These are phyloP conservation scores for Aulostomus chinensis DNA, from an alignment of 2,797 vertebrate species.

Conservation along the genomic window DNA sequence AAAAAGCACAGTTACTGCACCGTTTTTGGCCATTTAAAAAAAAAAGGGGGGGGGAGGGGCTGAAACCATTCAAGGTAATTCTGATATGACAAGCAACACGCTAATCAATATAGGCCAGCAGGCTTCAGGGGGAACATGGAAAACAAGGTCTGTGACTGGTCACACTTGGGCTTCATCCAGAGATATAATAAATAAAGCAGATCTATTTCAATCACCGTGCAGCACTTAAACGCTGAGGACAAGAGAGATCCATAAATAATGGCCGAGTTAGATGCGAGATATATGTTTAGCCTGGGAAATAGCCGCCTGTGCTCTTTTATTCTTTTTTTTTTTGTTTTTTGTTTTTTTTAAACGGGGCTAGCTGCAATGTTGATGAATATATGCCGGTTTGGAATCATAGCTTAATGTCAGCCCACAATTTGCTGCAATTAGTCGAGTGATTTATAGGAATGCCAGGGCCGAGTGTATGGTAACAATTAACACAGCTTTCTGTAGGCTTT, in stretches of 20 bases:
- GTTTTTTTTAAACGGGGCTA: slow-evolving; percentile 67
- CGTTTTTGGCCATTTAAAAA: slow-evolving; percentile 4
- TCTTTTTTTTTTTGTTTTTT: slow-evolving; percentile 77
- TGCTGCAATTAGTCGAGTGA: slow-evolving; percentile 83
- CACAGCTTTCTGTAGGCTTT: slow-evolving; percentile 74
- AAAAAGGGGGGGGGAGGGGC: slow-evolving; percentile 11
- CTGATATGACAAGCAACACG: slow-evolving; percentile 38
- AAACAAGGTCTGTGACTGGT: slow-evolving; percentile 58
- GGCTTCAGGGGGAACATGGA: slow-evolving; percentile 45
- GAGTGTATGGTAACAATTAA: slow-evolving; percentile 83
- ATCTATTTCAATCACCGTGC: slow-evolving; percentile 69
- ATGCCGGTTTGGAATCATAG: slow-evolving; percentile 82
- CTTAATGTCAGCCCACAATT: slow-evolving; percentile 85
- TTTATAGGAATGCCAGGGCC: slow-evolving; percentile 78
- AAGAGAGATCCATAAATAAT: slow-evolving; percentile 81
- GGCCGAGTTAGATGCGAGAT: slow-evolving; percentile 68
- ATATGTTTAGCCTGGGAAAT: slow-evolving; percentile 76
- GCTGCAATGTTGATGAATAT: slow-evolving; percentile 84
- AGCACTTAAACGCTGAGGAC: slow-evolving; percentile 74
- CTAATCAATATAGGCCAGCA: slow-evolving; percentile 50
- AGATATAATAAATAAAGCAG: slow-evolving; percentile 70
- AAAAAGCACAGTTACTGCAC: background rate
- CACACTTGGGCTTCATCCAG: slow-evolving; percentile 49
- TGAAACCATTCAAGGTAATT: slow-evolving; percentile 40
- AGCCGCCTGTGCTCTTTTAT: slow-evolving; percentile 45